Evolutionary conservation across 2,113 vertebrate genomes (phyloP).

Genomic region (Psophia crepitans): DNA sequence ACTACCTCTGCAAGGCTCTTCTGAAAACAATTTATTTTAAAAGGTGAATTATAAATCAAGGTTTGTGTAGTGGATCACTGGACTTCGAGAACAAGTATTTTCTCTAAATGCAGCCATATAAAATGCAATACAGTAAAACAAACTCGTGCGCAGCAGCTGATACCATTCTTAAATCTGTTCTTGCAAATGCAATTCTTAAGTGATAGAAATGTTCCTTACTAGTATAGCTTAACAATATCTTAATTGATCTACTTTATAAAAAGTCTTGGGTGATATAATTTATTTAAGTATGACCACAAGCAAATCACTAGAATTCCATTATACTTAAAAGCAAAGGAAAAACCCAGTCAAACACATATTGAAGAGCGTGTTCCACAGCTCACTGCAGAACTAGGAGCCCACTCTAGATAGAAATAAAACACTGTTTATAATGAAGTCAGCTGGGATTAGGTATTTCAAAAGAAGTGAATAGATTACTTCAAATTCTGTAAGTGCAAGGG

Average conservation of each 20-base stretch:
- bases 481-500: neutral
- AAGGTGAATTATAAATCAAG: neutral
- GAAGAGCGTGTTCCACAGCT: neutral
- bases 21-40: neutral
- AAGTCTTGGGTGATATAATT: neutral
- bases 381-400: neutral
- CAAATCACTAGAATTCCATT: neutral
- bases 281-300: neutral
- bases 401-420: neutral
- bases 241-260: neutral
- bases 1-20: neutral
- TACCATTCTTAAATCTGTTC: neutral
- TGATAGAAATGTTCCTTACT: neutral
- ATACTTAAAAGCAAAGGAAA: neutral
- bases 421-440: neutral
- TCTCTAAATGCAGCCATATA: neutral
- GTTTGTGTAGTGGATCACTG: neutral
- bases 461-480: neutral
- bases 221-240: neutral
- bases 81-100: neutral
- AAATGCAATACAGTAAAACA: neutral
- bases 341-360: neutral
- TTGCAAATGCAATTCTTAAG: neutral
- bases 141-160: neutral
- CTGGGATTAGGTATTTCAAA: neutral